Percentiles rank a stretch among this genome's conserved stretches.
Conservation (phyloP, 2,888 invertebrate species). For the Euspilapteryx auroguttella region DNA sequence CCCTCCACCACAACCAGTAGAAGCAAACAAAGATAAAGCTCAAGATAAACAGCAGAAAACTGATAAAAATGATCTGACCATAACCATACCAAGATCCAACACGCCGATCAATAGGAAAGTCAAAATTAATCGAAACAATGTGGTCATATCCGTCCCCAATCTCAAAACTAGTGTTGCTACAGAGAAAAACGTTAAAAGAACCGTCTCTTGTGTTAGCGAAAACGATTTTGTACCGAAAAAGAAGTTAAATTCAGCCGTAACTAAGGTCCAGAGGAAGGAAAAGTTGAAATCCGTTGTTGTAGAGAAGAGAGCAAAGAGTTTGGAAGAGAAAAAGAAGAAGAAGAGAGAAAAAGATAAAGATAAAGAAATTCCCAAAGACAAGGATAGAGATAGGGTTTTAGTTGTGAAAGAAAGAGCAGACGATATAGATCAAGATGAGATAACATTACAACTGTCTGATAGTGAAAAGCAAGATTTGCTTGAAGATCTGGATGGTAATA, state of each 20-base stretch:
- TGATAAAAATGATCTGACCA: conserved; percentile 30
- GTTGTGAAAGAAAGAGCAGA: too few species aligned
- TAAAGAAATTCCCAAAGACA: conserved; percentile 27
- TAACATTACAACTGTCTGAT: conserved; percentile 46
- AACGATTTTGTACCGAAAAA: not conserved
- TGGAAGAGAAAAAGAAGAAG: conserved; percentile 15
- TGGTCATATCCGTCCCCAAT: conserved; percentile 7
- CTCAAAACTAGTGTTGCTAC: conserved; percentile 7
- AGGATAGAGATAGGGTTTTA: conserved; percentile 22
- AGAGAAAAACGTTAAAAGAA: conserved; percentile 11
- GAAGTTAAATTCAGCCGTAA: not conserved
- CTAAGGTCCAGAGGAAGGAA: not conserved
- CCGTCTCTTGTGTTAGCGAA: not conserved
- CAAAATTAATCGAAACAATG: conserved; percentile 36
- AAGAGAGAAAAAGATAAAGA: conserved; percentile 29
- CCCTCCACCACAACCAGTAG: too few species aligned
- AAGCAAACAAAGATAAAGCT: too few species aligned
- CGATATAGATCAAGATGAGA: conserved; percentile 42
- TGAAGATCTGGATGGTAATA: conserved; percentile 37
- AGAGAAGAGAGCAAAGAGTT: too few species aligned
- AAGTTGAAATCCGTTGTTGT: too few species aligned
- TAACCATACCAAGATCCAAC: conserved; percentile 34
- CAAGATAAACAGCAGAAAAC: too few species aligned
- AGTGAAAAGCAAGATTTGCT: conserved; percentile 50
- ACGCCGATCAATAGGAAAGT: conserved; percentile 23